Evolutionary conservation across 2,797 vertebrate species (phyloP).

Genomic region (Dallia pectoralis): DNA sequence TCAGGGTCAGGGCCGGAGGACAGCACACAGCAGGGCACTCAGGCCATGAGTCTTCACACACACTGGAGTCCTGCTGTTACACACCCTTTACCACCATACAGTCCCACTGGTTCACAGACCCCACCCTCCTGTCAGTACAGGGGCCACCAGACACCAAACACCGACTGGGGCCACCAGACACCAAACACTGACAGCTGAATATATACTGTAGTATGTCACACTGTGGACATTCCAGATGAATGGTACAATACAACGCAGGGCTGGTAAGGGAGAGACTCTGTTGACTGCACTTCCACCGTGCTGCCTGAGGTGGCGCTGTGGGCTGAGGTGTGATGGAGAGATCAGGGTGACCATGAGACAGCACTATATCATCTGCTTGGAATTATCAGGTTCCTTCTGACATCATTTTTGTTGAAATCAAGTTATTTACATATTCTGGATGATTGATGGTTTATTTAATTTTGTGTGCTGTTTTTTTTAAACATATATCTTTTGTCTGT

Average conservation of each 20-base stretch:
- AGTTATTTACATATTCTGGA: too few relatives aligned
- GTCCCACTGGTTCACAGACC: neutral
- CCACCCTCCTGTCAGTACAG: neutral
- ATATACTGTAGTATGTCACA: neutral
- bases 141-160: too few relatives aligned
- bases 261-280: neutral
- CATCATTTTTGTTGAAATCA: too few relatives aligned
- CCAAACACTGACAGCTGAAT: neutral
- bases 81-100: slow-evolving; percentile 58
- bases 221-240: neutral
- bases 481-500: too few relatives aligned
- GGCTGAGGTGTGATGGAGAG: neutral
- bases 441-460: too few relatives aligned
- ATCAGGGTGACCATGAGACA: neutral
- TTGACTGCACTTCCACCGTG: neutral
- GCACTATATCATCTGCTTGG: neutral
- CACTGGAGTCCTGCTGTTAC: slow-evolving; percentile 61
- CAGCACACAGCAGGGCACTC: slow-evolving; percentile 49
- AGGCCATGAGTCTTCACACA: slow-evolving; percentile 23
- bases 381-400: too few relatives aligned
- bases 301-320: slow-evolving; percentile 7
- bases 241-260: neutral
- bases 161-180: too few relatives aligned
- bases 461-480: too few relatives aligned
- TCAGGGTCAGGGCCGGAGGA: slow-evolving; percentile 17